Evolutionary conservation across 2,888 invertebrate genomes (phyloP), one percentile per base, ranked within the genome.

Genomic region (Harpagoxenus sublaevis): DNA sequence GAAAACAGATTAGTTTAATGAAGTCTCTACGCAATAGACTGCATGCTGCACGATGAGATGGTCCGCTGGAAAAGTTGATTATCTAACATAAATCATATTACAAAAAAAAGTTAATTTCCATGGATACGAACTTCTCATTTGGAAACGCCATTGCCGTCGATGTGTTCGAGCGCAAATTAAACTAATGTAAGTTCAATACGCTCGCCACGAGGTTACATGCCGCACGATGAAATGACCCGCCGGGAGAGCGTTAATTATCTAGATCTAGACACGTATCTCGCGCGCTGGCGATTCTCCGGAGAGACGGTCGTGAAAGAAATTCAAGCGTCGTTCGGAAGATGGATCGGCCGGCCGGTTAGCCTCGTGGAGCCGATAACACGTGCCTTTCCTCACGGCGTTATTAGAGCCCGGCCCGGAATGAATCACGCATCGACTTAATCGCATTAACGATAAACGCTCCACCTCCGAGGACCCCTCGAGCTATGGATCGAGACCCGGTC

Each of bases 381-480:
- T 81, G 45, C 23, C 39, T 63, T 83, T 71, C 48, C 75, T 82
- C 42, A 28, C 62, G 39, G 51, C 57, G 63, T 85, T 78, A 84
- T 87, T 89, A 86, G 86, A 81, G 57, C 71, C 68, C 62, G 53
- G 42, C 23, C 35, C 55, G 48, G 55, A 81, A 88, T 83, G 87
- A 90, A 87, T 88, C 90, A 87, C 83, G 86, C 74, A 83, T 82
- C 86, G 65, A 63, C 75, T 84, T 91, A 90, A 91, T 91, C 90
- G 88, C 78, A 85, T 91, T 91, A 91, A 84, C 79, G 84, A 83
- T 84, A 88, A 88, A 83, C 83, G 83, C 31, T 70, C 83, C 55
- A 77, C 68, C 48, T 77, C 28, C 63, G 35, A 86, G 74, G 70
- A 84, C 55, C 75, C 84, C 81, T 48, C 65, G 55, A 74, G 81